Evolutionary conservation across 2,113 vertebrate species (phyloP).

Genomic region (Ursus arctos): DNA sequence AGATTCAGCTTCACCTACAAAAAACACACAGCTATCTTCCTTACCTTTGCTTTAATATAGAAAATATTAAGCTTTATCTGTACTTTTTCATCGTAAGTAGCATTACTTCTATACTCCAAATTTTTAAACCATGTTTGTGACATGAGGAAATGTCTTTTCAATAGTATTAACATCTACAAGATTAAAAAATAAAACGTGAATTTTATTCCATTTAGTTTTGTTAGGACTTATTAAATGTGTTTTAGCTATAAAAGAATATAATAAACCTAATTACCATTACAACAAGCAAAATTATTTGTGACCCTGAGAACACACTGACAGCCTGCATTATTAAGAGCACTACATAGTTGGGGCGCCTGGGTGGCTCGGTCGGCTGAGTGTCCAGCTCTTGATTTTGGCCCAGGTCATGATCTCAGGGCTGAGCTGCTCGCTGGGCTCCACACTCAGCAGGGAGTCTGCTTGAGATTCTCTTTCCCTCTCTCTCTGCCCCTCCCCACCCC

Average conservation of each 20-base stretch:
- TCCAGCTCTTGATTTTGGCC: not conserved
- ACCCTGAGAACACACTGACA: not conserved
- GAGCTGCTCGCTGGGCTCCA: not conserved
- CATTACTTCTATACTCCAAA: not conserved
- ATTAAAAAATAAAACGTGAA: conserved; percentile 54
- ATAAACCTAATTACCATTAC: not conserved
- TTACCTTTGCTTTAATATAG: not conserved
- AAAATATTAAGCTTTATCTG: not conserved
- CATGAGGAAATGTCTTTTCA: conserved; percentile 31
- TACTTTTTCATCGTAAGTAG: not conserved
- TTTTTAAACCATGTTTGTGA: not conserved
- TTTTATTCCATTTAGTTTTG: conserved; percentile 24
- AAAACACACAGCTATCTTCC: not conserved
- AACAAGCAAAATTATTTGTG: conserved; percentile 1
- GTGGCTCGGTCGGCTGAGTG: not conserved
- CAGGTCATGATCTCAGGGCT: not conserved
- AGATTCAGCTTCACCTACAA: not conserved
- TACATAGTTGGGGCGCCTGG: not conserved
- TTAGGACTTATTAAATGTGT: not conserved
- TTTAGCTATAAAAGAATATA: conserved; percentile 23
- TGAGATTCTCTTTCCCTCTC: not conserved
- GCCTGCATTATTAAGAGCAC: not conserved
- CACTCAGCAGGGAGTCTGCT: not conserved
- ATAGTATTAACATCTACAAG: not conserved
- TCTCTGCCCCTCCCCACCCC: not conserved